A percentile compares a stretch with the other conserved stretches of the same genome.
These are phyloP conservation scores for Bombus vancouverensis DNA, from an alignment of 1,140 invertebrate genomes.

Conservation along the genomic window DNA sequence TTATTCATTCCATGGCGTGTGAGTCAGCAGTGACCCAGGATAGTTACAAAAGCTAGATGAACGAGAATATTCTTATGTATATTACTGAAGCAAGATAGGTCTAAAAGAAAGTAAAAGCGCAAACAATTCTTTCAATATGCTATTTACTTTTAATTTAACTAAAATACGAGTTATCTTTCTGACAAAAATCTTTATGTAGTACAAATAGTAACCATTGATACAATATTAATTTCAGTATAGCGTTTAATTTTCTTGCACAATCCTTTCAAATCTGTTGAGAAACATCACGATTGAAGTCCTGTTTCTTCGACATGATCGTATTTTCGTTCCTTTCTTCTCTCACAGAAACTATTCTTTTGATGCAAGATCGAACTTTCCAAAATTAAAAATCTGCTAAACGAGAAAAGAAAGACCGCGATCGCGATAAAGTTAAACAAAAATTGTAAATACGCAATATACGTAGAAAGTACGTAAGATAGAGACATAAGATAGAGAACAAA, in stretches of 20 bases:
- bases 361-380: too few species aligned
- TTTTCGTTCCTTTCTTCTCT: too few species aligned
- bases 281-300: background rate
- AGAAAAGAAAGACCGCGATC: background rate
- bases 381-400: background rate
- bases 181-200: too few species aligned
- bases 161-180: too few species aligned
- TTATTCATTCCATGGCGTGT: constrained; percentile 18
- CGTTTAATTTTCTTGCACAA: too few species aligned
- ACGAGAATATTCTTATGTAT: background rate
- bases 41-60: background rate
- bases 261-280: too few species aligned
- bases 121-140: background rate
- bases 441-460: background rate
- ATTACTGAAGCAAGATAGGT: background rate
- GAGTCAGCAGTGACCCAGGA: background rate
- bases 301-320: background rate
- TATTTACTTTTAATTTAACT: too few species aligned
- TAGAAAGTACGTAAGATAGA: background rate
- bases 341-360: too few species aligned
- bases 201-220: too few species aligned
- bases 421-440: background rate
- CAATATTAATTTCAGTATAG: too few species aligned
- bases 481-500: background rate
- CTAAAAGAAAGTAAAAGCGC: background rate